Base-by-base conservation (phyloP, 2,113 vertebrate species). In the Hydrochoerus hydrochaeris region DNA sequence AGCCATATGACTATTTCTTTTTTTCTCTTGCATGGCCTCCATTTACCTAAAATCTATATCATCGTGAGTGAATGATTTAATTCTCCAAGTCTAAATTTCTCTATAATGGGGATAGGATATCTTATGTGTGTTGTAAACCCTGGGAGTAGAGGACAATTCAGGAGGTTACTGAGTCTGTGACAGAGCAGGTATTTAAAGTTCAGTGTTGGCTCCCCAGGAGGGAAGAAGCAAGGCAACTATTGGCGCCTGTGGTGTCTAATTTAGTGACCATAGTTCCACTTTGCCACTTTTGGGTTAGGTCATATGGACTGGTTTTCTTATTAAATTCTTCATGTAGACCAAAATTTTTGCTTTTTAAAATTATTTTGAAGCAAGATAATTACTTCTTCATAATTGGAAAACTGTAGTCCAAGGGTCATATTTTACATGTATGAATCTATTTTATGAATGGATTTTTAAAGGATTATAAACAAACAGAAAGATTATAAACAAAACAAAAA, bases 331-430 rank as follows among this genome's bases (percentile, higher is more conserved):
- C n/a, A 91, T 4, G 2, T 13, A 80, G 19, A 30, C 5, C 30
- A 38, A 60, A 57, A 90, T 1, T 63, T 73, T 73, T 26, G 22
- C 44, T 41, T 90, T 89, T 28, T 86, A 44, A n/a, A 10, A 14
- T 78, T 83, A 41, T 65, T 91, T 96, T 54, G 16, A 57, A 49
- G 13, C 13, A 82, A 84, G 46, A 93, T 49, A 85, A 54, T 77
- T 16, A 62, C 58, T 81, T 80, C 46, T 38, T 32, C 4, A 92
- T 17, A 54, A 32, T 1, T 77, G 41, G 11, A 60, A 82, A 71
- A 71, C 20, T 81, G 24, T 1, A 71, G 9, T 13, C 17, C 14
- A 80, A 22, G 3, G 2, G 2, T 86, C 60, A 20, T 82, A 57
- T 52, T 11, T 52, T 20, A 30, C 4, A 58, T 22, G 14, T 6